Base-by-base conservation (phyloP, 2,113 vertebrate species). In the Sylvilagus bachmani region DNA sequence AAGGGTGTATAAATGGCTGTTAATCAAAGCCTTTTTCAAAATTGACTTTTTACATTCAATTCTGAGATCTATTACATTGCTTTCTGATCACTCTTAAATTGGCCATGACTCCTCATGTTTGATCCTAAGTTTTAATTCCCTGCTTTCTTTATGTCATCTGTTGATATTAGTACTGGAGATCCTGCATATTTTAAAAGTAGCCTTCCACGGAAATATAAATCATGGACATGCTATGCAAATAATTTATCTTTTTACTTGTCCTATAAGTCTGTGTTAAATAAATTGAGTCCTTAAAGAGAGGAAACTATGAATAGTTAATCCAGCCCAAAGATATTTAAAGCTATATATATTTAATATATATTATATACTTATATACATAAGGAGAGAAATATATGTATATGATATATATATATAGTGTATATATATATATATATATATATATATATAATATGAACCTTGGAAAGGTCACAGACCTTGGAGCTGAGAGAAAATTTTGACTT, bases 401-500 rank as follows among this genome's bases (percentile, higher is more conserved):
- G 44, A 44, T 44, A 44, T 44, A 44, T 44, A 6, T 44, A 44
- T 44, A 44, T 44, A 6, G 6, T 44, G 6, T 44, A 44, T 44
- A 44, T 44, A 44, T 5, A 44, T 44, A 44, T 6, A 44, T 44
- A 44, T 44, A 6, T 44, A 44, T 44, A 44, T 44, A 6, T 44
- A 44, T 6, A 44, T 44, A 91, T 90, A 88, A 92, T 88, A 36
- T 36, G 31, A 93, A 96, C 58, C 33, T 91, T 25, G 22, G 58
- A 71, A 96, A 84, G 44, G 95, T 95, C 87, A 92, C 11, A 53
- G 62, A 81, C 69, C 49, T 96, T 94, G 66, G 19, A 85, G 94
- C 19, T 89, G 58, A 89, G 64, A n/a, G 36, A 73, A 83, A 87
- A 13, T 49, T 80, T 25, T 95, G 58, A 49, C 66, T 80, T 95